Evolutionary conservation across 2,888 invertebrate genomes (phyloP).

Genomic region (Stenolophus ochropezus): DNA sequence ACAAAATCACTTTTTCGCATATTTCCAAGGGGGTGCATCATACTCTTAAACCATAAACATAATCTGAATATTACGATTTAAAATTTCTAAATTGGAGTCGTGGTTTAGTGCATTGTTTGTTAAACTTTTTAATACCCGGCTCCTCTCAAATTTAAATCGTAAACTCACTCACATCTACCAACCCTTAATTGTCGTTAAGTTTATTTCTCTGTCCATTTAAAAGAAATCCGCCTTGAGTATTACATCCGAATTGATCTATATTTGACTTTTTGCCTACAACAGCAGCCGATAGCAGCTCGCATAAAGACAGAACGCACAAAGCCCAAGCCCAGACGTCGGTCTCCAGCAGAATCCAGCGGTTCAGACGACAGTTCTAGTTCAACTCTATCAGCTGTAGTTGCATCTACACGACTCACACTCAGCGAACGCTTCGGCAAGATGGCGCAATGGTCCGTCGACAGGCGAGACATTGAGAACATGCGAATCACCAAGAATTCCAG

Average conservation of each 20-base stretch:
- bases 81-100: too few species aligned
- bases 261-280: not conserved
- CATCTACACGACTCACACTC: slow-evolving; percentile 81
- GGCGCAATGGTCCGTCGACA: slow-evolving; percentile 92
- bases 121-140: too few species aligned
- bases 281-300: slow-evolving; percentile 66
- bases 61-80: too few species aligned
- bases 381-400: slow-evolving; percentile 78
- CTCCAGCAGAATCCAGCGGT: slow-evolving; percentile 76
- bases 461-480: slow-evolving; percentile 91
- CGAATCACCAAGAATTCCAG: slow-evolving; percentile 87
- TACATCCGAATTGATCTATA: not conserved
- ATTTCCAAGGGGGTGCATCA: too few species aligned
- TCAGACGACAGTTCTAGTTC: slow-evolving; percentile 78
- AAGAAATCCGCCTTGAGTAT: too few species aligned
- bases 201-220: too few species aligned
- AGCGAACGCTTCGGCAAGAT: slow-evolving; percentile 94
- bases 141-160: too few species aligned
- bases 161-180: too few species aligned
- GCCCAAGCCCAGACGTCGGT: slow-evolving; percentile 71
- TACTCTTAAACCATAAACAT: too few species aligned
- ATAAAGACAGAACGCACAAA: slow-evolving; percentile 72
- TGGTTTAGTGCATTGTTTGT: too few species aligned
- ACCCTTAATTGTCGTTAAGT: too few species aligned
- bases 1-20: too few species aligned